Evolutionary conservation across 2,888 invertebrate species (phyloP), one percentile per base, ranked within the genome.

Genomic region (Limnephilus auricula): DNA sequence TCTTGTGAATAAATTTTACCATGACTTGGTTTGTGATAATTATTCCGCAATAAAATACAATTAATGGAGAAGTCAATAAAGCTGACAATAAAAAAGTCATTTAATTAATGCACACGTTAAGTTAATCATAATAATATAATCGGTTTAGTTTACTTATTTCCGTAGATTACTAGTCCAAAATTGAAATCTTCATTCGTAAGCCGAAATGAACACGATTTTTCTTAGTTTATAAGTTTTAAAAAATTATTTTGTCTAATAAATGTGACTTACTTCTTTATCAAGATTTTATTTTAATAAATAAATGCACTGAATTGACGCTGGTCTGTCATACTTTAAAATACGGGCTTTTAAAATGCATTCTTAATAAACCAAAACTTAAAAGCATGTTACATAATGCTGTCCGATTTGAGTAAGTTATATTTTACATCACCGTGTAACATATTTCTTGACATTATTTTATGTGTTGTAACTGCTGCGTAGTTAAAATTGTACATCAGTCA

Each of bases 101-200:
- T 65, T 25, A 25, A 65, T 65, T n/a, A n/a, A 65, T 65, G 65
- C 65, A 65, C 65, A 25, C 65, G 15, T 45, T 65, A 65, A 25
- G 65, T 65, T 65, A 65, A 65, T 65, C 5, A 65, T 65, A 65
- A 65, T 65, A 65, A 65, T 65, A 9, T 65, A 25, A 65, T 65
- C 65, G 65, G 65, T 65, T 65, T 25, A 65, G 65, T 65, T 65
- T 6, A 65, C 65, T 82, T 82, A 82, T 37, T 37, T 82, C 32
- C 34, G 1, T 82, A 82, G 32, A 34, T 82, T 13, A 82, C 82
- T 82, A 82, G 82, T 82, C 82, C 82, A 82, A 82, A 82, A 82
- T 32, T 5, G 0, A 34, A 32, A 15, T 25, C 34, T 82, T 37
- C 37, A 82, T 34, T 82, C 18, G 18, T 82, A 18, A 18, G 34